phyloP scores from a whole-genome alignment of 2,888 invertebrate genomes.

The Agrochola litura region DNA sequence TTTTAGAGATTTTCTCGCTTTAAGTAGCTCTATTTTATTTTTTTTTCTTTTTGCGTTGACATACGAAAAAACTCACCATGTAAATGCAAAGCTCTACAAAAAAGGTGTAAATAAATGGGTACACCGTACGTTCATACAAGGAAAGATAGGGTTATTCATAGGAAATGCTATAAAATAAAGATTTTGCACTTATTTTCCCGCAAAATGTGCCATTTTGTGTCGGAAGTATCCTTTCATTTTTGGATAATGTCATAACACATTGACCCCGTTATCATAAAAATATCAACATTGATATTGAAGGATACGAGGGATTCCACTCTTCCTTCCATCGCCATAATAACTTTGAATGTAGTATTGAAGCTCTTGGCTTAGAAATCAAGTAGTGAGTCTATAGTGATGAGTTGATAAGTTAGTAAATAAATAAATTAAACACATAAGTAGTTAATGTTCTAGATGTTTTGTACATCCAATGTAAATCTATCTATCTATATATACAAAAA shows the following conservation, averaged over 20 bases:
- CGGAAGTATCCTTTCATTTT: slow-evolving; percentile 12
- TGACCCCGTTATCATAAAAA: slow-evolving; percentile 6
- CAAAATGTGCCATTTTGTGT: slow-evolving; percentile 22
- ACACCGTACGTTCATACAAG: neutral
- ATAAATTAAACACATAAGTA: neutral
- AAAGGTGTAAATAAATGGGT: neutral
- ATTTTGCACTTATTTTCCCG: slow-evolving; percentile 21
- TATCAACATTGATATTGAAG: slow-evolving; percentile 10
- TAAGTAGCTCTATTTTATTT: slow-evolving; percentile 7
- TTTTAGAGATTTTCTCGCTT: neutral
- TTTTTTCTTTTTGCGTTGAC: neutral
- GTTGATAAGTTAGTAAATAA: neutral
- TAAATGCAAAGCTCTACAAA: neutral
- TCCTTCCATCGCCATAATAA: neutral
- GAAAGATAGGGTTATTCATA: neutral
- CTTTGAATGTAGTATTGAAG: neutral
- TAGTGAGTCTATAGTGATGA: neutral
- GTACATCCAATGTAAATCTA: neutral
- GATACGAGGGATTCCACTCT: neutral
- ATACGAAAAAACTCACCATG: slow-evolving; percentile 1
- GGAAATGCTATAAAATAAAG: slow-evolving; percentile 40
- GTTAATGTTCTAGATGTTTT: neutral
- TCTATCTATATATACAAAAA: too few relatives aligned
- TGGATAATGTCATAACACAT: slow-evolving; percentile 5
- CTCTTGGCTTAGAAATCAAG: neutral